Base-by-base conservation (phyloP, 2,113 vertebrate genomes). In the Sitta europaea region DNA sequence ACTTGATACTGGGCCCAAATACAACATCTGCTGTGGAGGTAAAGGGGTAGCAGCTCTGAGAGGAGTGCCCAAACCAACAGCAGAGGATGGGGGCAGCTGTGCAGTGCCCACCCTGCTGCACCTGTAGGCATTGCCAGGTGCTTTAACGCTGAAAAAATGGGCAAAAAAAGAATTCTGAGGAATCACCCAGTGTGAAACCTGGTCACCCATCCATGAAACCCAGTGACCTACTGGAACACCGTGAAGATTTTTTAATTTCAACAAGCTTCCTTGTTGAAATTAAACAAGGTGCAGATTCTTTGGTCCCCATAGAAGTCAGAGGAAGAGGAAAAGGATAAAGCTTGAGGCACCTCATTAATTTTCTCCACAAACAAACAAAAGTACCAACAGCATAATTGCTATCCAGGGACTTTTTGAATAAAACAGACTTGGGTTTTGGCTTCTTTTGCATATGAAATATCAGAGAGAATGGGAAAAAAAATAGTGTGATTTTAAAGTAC, bases 401-500 rank as follows among this genome's bases (percentile, higher is more conserved):
- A 35, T 24, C 24, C 24, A 58, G 45, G 11, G 17, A 90, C 35
- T 48, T 59, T 16, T 40, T 42, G 6, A 47, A 47, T 27, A 75
- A 93, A 81, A 47, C 5, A 78, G 63, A n/a, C 17, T 19, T 62
- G 31, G 2, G 1, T 17, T 86, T 89, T 76, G 61, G 38, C 53
- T 92, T 77, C 65, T 82, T 91, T 72, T 82, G 72, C 58, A 75
- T 27, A 11, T 68, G 48, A 73, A 51, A 55, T 61, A 81, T 24
- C 29, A 83, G 20, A 12, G 17, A 59, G 21, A 89, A 36, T 51
- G 38, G 14, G 67, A 47, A 67, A 27, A 75, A 54, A 72, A 18
- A 5, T 22, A 36, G 20, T 14, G 43, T 24, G 10, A 48, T 17
- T 57, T 36, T 28, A 63, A 82, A 70, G 9, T n/a, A 47, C 11